phyloP scores from a whole-genome alignment of 1,140 invertebrate genomes.

The Drosophila lowei region DNA sequence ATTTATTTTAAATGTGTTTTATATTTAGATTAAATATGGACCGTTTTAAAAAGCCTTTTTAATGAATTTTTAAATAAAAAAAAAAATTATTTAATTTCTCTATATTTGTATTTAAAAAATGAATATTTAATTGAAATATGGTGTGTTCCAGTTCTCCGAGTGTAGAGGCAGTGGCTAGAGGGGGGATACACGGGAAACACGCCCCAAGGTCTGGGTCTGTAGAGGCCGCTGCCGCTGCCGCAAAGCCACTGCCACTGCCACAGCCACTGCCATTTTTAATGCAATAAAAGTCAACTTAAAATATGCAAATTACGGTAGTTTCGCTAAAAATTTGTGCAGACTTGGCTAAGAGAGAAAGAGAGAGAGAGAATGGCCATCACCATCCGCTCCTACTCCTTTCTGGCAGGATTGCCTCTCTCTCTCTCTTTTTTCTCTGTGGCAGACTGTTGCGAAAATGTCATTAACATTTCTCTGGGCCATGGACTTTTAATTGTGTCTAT shows the following conservation, averaged over 20 bases:
- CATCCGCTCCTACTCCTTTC: slow-evolving; percentile 16
- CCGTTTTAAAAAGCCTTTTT: too few relatives aligned
- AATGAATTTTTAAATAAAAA: too few relatives aligned
- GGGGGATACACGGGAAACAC: slow-evolving; percentile 14
- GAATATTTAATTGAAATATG: too few relatives aligned
- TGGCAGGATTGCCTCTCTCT: slow-evolving; percentile 20
- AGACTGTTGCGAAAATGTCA: slow-evolving; percentile 59
- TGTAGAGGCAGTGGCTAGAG: background rate
- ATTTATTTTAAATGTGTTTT: too few relatives aligned
- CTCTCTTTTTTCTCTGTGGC: slow-evolving; percentile 27
- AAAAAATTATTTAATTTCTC: too few relatives aligned
- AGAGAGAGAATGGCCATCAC: background rate
- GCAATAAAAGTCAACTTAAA: slow-evolving; percentile 82
- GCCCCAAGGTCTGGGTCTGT: slow-evolving; percentile 47
- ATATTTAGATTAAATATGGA: too few relatives aligned
- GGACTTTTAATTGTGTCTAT: slow-evolving; percentile 78
- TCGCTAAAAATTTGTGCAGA: slow-evolving; percentile 72
- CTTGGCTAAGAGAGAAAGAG: slow-evolving; percentile 32
- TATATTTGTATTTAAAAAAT: too few relatives aligned
- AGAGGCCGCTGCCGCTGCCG: slow-evolving; percentile 27
- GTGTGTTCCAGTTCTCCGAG: too few relatives aligned
- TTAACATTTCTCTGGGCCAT: slow-evolving; percentile 81
- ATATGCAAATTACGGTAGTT: slow-evolving; percentile 81
- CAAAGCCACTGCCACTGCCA: slow-evolving; percentile 57
- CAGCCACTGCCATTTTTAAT: slow-evolving; percentile 76